Conservation (phyloP, 2,797 vertebrate species). For the Sebastes itinus region DNA sequence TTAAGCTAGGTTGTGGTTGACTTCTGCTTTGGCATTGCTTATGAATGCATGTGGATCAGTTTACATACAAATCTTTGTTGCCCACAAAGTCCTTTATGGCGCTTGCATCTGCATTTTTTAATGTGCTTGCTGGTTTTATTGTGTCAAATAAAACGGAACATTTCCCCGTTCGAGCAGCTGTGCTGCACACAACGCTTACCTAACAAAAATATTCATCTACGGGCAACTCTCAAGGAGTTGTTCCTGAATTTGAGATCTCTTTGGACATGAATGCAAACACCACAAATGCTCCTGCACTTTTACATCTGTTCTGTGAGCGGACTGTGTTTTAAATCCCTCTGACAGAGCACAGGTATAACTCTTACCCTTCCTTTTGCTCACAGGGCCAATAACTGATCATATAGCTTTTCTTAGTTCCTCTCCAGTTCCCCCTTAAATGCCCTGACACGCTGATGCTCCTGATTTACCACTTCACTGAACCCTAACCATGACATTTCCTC, state of each 20-base stretch:
- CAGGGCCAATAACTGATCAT: slow-evolving; percentile 69
- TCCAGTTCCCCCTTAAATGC: slow-evolving; percentile 76
- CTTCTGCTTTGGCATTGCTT: neutral
- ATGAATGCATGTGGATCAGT: slow-evolving; percentile 16
- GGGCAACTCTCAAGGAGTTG: slow-evolving; percentile 34
- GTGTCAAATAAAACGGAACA: slow-evolving; percentile 50
- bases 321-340: slow-evolving; percentile 44
- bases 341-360: slow-evolving; percentile 54
- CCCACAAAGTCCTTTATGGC: slow-evolving; percentile 2
- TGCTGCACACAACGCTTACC: slow-evolving; percentile 45
- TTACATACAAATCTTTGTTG: slow-evolving; percentile 21
- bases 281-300: slow-evolving; percentile 13
- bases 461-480: slow-evolving; percentile 83
- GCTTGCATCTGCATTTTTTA: slow-evolving; percentile 51
- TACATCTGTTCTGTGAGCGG: slow-evolving; percentile 35
- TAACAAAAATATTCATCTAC: slow-evolving; percentile 42
- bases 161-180: slow-evolving; percentile 9
- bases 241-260: slow-evolving; percentile 27
- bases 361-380: slow-evolving; percentile 34
- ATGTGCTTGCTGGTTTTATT: slow-evolving; percentile 49
- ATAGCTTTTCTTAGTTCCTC: slow-evolving; percentile 76
- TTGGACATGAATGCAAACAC: slow-evolving; percentile 31
- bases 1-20: neutral
- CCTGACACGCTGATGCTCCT: slow-evolving; percentile 79
- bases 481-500: slow-evolving; percentile 81